Conservation (phyloP, 2,888 invertebrate species). For the Eupithecia centaureata region DNA sequence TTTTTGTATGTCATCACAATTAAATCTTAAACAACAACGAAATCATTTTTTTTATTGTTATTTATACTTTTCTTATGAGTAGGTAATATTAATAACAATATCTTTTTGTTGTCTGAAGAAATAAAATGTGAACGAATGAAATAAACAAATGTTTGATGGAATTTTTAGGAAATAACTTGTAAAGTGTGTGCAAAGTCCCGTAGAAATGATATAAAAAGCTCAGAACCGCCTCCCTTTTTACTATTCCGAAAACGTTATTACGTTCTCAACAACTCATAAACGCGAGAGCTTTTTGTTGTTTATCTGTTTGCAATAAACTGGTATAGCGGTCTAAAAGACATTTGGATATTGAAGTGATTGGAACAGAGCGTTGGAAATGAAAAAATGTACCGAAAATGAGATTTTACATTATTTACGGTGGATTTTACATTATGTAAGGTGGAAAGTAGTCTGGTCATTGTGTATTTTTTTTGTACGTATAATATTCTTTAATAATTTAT, state of each 20-base stretch:
- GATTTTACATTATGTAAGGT: no score
- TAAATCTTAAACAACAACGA: no score
- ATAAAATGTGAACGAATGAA: no score
- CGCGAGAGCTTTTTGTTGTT: slow-evolving; percentile 37
- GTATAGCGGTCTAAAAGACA: slow-evolving; percentile 5
- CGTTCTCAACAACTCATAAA: slow-evolving; percentile 34
- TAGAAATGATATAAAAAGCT: slow-evolving; percentile 37
- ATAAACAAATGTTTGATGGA: no score
- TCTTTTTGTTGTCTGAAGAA: no score
- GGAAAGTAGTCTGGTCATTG: no score
- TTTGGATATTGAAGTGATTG: slow-evolving; percentile 19
- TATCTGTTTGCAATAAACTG: slow-evolving; percentile 31
- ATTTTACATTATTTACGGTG: no score
- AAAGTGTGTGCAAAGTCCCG: background rate
- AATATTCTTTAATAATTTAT: no score
- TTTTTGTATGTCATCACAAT: slow-evolving; percentile 6
- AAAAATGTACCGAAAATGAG: background rate
- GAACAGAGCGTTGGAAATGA: background rate
- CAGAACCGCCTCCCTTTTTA: slow-evolving; percentile 35
- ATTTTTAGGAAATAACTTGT: background rate
- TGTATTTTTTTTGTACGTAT: no score
- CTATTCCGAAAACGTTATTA: slow-evolving; percentile 38
- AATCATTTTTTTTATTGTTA: no score
- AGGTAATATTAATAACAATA: no score
- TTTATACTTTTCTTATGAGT: no score